Base-by-base conservation (phyloP, 2,888 invertebrate species). In the Perizoma flavofasciatum region DNA sequence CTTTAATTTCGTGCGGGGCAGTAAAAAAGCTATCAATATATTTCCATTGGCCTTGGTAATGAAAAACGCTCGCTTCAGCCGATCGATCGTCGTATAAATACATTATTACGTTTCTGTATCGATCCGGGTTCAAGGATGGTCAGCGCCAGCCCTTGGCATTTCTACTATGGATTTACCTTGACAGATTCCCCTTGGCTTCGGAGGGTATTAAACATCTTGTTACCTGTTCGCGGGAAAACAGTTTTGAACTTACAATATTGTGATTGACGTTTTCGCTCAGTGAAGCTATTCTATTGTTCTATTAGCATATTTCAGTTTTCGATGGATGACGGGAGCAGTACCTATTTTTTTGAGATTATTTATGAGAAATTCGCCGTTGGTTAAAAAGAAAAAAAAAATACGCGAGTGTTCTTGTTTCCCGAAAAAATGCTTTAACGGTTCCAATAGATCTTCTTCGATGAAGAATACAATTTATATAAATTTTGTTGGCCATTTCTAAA, bases 21-120 rank as follows among this genome's bases (percentile, higher is more conserved):
- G 68, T 68, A 69, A 67, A 67, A 62, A 48, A 54, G 65, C 63
- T 61, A 73, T 72, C 68, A 73, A 75, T 76, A 77, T 80, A 78
- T 85, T 82, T 82, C 69, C 74, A 78, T 61, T 68, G 78, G 70
- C 85, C 85, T 85, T 86, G 86, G 76, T 77, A 78, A 68, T 82
- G 83, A 79, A 77, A 78, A 72, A 75, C 75, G 74, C 70, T 74
- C 71, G 67, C 70, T 72, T 66, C 62, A 70, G 63, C 58, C 54
- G 50, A 55, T 58, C 63, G 63, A 65, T 65, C 45, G 56, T 46
- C 53, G 59, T 62, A 61, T 78, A 74, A 72, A 72, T 75, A 71
- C 71, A 65, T 67, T 74, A 72, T 74, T 72, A 67, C 71, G 68
- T 69, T 63, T 70, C 59, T 57, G 61, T 70, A 76, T 80, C 74